phyloP scores from a whole-genome alignment of 2,113 vertebrate genomes.

The Fulica atra region DNA sequence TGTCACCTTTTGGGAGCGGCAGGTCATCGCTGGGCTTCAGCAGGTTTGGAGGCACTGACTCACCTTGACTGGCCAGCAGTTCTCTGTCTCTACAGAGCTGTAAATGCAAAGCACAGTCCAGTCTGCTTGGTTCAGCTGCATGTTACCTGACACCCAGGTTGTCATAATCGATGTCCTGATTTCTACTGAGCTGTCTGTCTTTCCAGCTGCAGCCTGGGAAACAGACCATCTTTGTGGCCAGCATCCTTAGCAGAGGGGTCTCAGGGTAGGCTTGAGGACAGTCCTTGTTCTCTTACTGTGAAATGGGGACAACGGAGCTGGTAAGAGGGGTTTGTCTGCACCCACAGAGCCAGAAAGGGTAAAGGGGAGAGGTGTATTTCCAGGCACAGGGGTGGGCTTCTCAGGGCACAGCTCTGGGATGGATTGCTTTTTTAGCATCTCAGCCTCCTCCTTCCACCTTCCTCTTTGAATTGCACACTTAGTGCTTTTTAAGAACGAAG shows the following conservation, averaged over 20 bases:
- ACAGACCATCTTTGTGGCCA: background rate
- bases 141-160: background rate
- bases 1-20: background rate
- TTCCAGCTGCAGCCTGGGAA: background rate
- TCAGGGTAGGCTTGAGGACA: background rate
- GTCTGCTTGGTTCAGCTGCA: background rate
- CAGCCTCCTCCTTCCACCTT: background rate
- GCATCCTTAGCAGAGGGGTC: background rate
- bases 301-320: background rate
- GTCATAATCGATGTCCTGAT: background rate
- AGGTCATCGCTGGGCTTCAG: fast-evolving
- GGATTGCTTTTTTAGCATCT: background rate
- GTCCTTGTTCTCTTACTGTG: background rate
- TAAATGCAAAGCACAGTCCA: background rate
- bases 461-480: background rate
- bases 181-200: background rate
- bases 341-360: background rate
- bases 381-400: background rate
- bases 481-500: slow-evolving; percentile 45
- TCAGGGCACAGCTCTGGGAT: background rate
- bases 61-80: background rate
- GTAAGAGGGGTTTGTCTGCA: background rate
- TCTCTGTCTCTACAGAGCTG: background rate
- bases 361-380: background rate
- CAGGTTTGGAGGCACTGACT: background rate